Conservation (phyloP, 2,113 vertebrate genomes). For the Bagarius yarrelli region DNA sequence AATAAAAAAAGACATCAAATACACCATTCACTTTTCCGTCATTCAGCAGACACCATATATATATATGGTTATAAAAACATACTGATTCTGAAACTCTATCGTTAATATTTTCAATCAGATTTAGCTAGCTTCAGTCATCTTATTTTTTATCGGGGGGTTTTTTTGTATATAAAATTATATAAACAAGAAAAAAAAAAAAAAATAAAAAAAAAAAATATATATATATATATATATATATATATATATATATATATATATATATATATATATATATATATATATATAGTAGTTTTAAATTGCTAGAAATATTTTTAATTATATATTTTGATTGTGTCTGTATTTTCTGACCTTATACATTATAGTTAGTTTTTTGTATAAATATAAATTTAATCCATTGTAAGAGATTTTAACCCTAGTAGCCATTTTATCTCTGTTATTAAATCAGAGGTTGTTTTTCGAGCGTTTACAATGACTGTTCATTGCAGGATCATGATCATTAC, state of each 20-base stretch:
- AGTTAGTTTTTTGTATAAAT: not conserved
- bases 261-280: too few species aligned
- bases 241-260: too few species aligned
- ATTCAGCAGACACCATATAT: too few species aligned
- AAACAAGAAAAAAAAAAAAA: too few species aligned
- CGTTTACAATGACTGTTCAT: not conserved
- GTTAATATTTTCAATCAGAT: not conserved
- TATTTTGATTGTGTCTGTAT: not conserved
- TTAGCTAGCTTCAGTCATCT: not conserved
- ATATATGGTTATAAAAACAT: not conserved
- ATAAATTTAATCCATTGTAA: not conserved
- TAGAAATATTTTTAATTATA: not conserved
- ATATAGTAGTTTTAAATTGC: not conserved
- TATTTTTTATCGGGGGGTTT: too few species aligned
- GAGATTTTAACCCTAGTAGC: too few species aligned
- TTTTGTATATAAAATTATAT: too few species aligned
- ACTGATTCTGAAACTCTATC: not conserved
- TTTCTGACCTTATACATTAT: not conserved
- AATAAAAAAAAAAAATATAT: too few species aligned
- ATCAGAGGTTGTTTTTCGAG: not conserved
- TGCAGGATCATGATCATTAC: not conserved
- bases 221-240: too few species aligned
- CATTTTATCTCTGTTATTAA: not conserved
- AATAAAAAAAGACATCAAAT: not conserved
- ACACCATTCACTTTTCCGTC: not conserved